These are phyloP conservation scores for Ophiothrix spiculata DNA, from an alignment of 35 echinoderm and acorn worm genomes.

Conservation along the genomic window DNA sequence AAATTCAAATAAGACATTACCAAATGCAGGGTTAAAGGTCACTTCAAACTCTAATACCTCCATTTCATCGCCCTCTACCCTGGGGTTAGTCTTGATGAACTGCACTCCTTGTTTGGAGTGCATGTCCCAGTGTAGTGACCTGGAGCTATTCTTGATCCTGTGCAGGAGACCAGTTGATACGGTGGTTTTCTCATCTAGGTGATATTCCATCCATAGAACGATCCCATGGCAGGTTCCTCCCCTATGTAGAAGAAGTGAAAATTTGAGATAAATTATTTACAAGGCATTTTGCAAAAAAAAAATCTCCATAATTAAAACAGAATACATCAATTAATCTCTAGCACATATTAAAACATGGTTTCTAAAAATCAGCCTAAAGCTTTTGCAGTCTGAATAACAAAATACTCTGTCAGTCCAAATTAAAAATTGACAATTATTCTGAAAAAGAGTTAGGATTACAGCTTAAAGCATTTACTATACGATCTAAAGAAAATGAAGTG, in stretches of 20 bases:
- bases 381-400: no score
- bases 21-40: constrained; percentile 77
- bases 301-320: no score
- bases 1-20: constrained; percentile 78
- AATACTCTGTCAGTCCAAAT: no score
- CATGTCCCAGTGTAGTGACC: constrained; percentile 66
- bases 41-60: constrained; percentile 60
- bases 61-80: constrained; percentile 4
- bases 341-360: no score
- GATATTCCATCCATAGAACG: constrained; percentile 95
- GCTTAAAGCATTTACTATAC: no score
- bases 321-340: no score
- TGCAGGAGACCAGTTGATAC: constrained; percentile 64
- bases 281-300: no score
- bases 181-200: constrained; percentile 54
- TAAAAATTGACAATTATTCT: no score
- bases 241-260: constrained; percentile 9
- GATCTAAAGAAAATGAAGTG: no score
- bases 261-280: no score
- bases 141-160: background rate
- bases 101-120: constrained; percentile 88
- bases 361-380: no score
- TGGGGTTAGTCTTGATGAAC: constrained; percentile 71
- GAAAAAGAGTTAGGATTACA: no score
- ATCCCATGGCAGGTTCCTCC: constrained; percentile 86